Conservation (phyloP, 2,797 vertebrate genomes). For the Diplodus puntazzo region DNA sequence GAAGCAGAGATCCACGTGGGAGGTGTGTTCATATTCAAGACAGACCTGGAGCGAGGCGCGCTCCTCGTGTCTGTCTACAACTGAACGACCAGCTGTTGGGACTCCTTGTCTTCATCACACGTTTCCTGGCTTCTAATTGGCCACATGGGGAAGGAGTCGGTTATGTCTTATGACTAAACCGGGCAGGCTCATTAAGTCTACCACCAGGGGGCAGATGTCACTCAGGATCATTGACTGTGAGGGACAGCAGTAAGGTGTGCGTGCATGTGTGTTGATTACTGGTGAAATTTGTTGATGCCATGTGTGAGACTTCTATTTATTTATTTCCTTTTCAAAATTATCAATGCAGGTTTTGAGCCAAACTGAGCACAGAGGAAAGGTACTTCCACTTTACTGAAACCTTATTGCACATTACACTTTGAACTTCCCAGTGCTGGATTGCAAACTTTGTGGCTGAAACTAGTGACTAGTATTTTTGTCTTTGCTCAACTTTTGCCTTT, state of each 20-base stretch:
- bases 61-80: slow-evolving; percentile 33
- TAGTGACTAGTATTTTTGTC: background rate
- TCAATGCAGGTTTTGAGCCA: background rate
- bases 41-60: background rate
- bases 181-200: slow-evolving; percentile 63
- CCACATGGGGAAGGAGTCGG: slow-evolving; percentile 45
- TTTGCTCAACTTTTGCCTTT: background rate
- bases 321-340: background rate
- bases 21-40: slow-evolving; percentile 4
- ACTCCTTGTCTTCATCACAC: slow-evolving; percentile 43
- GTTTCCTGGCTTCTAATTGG: slow-evolving; percentile 55
- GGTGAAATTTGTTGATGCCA: background rate
- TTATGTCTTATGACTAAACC: slow-evolving; percentile 54
- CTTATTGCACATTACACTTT: background rate
- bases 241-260: slow-evolving; percentile 32
- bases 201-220: slow-evolving; percentile 80
- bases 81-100: slow-evolving; percentile 41
- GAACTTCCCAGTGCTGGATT: background rate
- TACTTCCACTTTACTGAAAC: background rate
- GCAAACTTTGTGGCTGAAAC: background rate
- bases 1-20: background rate
- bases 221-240: slow-evolving; percentile 67
- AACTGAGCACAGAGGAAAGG: background rate
- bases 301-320: background rate
- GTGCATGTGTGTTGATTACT: slow-evolving; percentile 17